Evolutionary conservation across 2,888 invertebrate species (phyloP), one percentile per base, ranked within the genome.

Genomic region (Oegoconia quadripuncta): DNA sequence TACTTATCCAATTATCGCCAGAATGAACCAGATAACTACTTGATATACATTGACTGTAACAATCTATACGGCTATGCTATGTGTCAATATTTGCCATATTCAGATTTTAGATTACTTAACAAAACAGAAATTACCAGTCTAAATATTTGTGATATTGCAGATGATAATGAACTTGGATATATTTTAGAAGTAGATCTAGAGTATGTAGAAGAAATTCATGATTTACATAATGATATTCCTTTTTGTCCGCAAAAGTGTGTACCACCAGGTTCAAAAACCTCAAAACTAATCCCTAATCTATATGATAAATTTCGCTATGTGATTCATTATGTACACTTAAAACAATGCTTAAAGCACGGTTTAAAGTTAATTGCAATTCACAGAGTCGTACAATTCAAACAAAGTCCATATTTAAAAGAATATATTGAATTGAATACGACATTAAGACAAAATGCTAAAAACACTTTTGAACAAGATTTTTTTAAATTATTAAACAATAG

Each of bases 11-110:
- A 44, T 37, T 60, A 43, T 44, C 42, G 62, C 39, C 25, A 20
- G 4, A 15, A 22, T 13, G 11, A 50, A 44, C 23, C 30, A 15
- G 29, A 34, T 4, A 46, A 27, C 17, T 63, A 46, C 40, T 26
- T 70, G n/a, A 32, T 55, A 14, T 63, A 62, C 37, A 44, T 58
- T 3, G 63, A 65, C 43, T 48, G 52, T 15, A 62, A 64, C 35
- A 70, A 66, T 44, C 39, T 64, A 16, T 67, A 64, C 39, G 62
- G 60, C 3, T 52, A 39, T 30, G 44, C 48, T 13, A 46, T 50
- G 50, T 42, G 33, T n/a, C 34, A 45, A 16, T 34, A 42, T 8
- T 15, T 48, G 16, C 48, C 48, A n/a, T n/a, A n/a, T n/a, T n/a
- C n/a, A n/a, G n/a, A n/a, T n/a, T n/a, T n/a, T n/a, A n/a, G n/a